These are phyloP conservation scores for Vespertilio murinus DNA, from an alignment of 2,797 vertebrate species.

Conservation along the genomic window DNA sequence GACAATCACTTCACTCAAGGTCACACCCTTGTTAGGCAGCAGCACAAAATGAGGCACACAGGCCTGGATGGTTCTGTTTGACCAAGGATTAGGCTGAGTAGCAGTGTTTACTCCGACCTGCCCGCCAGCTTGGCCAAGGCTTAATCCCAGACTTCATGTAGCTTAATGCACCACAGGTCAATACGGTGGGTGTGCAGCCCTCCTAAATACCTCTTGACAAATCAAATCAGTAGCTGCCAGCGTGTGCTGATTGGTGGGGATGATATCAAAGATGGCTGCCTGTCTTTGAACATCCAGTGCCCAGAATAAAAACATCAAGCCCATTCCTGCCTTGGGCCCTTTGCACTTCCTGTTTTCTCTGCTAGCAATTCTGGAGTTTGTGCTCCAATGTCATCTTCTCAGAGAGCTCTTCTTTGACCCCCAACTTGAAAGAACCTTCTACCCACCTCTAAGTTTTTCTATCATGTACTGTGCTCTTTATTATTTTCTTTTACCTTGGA, in stretches of 20 bases:
- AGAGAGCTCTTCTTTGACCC: neutral
- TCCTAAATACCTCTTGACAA: neutral
- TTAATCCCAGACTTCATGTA: neutral
- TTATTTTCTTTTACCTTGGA: neutral
- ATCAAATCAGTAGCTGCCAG: neutral
- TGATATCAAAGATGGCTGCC: neutral
- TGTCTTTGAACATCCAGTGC: neutral
- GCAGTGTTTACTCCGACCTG: neutral
- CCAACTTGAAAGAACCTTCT: neutral
- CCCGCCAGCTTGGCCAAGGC: neutral
- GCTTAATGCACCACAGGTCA: neutral
- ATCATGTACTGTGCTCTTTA: neutral
- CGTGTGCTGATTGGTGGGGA: neutral
- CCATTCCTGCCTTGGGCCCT: neutral
- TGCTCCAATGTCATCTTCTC: neutral
- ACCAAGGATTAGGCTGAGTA: neutral
- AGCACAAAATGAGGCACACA: neutral
- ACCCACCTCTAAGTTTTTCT: neutral
- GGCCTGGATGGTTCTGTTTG: neutral
- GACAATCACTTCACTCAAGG: neutral
- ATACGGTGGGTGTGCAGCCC: neutral
- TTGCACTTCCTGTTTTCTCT: neutral
- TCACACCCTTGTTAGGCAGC: neutral
- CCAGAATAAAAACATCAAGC: neutral
- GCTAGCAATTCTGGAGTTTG: neutral